Evolutionary conservation across 2,797 vertebrate species (phyloP), one percentile per base, ranked within the genome.

Genomic region (Zenarchopterus dispar): DNA sequence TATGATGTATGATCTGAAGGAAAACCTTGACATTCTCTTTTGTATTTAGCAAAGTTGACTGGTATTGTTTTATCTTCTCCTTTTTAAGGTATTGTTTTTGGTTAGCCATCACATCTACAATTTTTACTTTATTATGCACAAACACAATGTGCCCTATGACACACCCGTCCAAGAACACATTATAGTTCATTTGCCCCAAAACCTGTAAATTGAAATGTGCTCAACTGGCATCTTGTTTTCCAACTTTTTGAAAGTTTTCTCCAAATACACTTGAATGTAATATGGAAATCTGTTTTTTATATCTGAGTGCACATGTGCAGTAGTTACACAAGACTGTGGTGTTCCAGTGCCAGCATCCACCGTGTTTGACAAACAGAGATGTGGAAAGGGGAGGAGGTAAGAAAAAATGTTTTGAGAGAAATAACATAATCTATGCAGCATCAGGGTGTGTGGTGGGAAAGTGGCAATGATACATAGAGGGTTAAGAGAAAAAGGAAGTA

Each of bases 391-490:
- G 33, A 5, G 33, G 33, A 36, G 33, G 33, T 36, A 19, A 36
- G 1, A 22, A 24, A 55, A 9, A 62, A 36, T 21, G 10, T 62
- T 57, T 61, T 18, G 2, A 50, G 5, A 21, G 59, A 36, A 36
- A 66, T 52, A 65, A 54, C 33, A 46, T 48, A 61, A 17, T 43
- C 31, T 62, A 60, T 61, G 31, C 23, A 80, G 53, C 64, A 54
- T 64, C 8, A 36, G 57, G 23, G 21, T 60, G 28, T 53, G 43
- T 44, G 46, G 65, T 63, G 55, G 50, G 8, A 42, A 41, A n/a
- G 21, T 62, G 26, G 22, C 31, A 49, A 3, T 21, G 46, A 36
- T 18, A 47, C 31, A 10, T 39, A 13, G 39, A 48, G 16, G 31
- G 22, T 33, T 17, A 21, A 13, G 45, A 58, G 26, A 33, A 6